Conservation (phyloP, 92 coral and sea anemone species). For the Chrysogorgia sp. region DNA sequence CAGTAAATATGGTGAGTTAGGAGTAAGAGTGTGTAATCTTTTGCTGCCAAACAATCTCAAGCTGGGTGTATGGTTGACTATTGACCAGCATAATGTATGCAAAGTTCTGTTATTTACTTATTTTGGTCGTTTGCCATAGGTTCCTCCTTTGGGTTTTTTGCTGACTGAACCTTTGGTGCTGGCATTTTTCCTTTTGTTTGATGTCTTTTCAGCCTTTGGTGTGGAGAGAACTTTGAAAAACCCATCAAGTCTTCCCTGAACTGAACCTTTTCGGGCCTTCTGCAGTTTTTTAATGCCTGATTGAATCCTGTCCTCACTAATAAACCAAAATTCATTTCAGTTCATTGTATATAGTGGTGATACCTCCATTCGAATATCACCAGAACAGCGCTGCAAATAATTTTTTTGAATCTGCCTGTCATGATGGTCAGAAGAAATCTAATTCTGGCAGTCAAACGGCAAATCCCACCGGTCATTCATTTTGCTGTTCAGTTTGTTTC, state of each 20-base stretch:
- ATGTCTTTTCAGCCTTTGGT: conserved; percentile 58
- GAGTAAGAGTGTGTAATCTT: too few species aligned
- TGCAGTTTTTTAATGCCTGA: conserved; percentile 83
- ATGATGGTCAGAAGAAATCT: too few species aligned
- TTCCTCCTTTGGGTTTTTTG: conserved; percentile 38
- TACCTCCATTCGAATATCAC: background rate
- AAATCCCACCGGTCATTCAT: too few species aligned
- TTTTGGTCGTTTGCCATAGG: conserved; percentile 33
- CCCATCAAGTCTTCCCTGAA: conserved; percentile 93
- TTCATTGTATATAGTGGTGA: background rate
- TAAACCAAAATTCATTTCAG: background rate
- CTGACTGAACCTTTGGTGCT: conserved; percentile 35
- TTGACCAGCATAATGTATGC: background rate
- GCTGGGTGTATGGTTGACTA: too few species aligned
- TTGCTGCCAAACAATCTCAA: too few species aligned
- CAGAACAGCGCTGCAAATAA: too few species aligned
- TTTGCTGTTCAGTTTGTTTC: too few species aligned
- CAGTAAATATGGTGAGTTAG: too few species aligned
- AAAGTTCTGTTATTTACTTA: background rate
- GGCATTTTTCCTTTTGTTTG: conserved; percentile 70
- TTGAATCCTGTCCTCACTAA: conserved; percentile 90
- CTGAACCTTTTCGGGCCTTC: conserved; percentile 93
- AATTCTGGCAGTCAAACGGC: too few species aligned
- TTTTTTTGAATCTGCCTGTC: background rate
- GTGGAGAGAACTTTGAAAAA: conserved; percentile 89